Conservation (phyloP, 2,113 vertebrate genomes). For the Greenwoodochromis staneri region DNA sequence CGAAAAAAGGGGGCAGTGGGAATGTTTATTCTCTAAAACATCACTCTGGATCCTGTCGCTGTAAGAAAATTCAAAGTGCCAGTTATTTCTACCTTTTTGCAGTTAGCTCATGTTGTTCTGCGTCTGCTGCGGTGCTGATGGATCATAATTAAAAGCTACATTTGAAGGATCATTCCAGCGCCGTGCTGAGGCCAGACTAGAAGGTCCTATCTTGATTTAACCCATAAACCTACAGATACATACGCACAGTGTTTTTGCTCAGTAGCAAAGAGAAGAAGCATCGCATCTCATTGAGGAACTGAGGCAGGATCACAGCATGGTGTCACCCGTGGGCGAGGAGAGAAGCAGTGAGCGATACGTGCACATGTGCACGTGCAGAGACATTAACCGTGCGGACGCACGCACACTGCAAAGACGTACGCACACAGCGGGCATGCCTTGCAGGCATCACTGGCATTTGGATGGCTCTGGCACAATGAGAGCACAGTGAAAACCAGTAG, state of each 20-base stretch:
- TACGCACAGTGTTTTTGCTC: background rate
- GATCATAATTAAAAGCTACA: background rate
- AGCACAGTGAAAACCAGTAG: slow-evolving; percentile 32
- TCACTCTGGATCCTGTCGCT: background rate
- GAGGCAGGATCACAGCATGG: slow-evolving; percentile 34
- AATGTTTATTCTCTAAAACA: slow-evolving; percentile 37
- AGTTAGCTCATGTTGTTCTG: background rate
- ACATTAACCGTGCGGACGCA: background rate
- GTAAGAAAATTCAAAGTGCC: slow-evolving; percentile 24
- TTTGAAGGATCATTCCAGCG: background rate
- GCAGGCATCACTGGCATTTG: slow-evolving; percentile 51
- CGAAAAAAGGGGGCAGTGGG: slow-evolving; percentile 34
- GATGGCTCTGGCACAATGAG: slow-evolving; percentile 46
- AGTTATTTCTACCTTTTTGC: slow-evolving; percentile 5
- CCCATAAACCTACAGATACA: background rate
- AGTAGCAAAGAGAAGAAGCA: background rate
- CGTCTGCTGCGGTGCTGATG: background rate
- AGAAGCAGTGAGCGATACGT: background rate
- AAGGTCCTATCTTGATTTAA: background rate
- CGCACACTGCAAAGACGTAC: background rate
- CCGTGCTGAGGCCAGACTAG: background rate
- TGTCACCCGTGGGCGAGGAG: slow-evolving; percentile 24
- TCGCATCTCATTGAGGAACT: background rate
- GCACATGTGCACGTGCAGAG: background rate
- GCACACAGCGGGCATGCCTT: slow-evolving; percentile 24